These are phyloP conservation scores for Crambe crambe DNA, from an alignment of 37 sponge, comb jelly and placozoan species.

Conservation along the genomic window DNA sequence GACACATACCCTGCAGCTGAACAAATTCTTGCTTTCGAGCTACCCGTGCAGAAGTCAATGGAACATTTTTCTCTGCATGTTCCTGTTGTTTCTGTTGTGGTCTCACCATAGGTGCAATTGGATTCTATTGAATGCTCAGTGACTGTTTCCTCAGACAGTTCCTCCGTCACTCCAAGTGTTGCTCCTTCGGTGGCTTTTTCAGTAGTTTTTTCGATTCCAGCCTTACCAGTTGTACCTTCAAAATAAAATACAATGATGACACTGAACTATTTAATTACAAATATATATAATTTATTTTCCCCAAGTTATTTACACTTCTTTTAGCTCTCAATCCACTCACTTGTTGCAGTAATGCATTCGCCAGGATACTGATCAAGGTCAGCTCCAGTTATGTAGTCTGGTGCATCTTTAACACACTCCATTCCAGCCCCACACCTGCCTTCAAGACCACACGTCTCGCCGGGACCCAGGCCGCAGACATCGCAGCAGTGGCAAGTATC, in stretches of 20 bases:
- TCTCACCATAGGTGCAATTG: not conserved
- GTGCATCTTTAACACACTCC: not conserved
- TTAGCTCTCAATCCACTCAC: conserved; percentile 4
- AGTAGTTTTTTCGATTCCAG: too few species aligned
- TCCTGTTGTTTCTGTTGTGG: not conserved
- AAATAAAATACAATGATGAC: too few species aligned
- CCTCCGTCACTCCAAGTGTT: too few species aligned
- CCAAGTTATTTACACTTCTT: too few species aligned
- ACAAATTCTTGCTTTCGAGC: conserved; percentile 29
- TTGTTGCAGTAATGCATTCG: not conserved
- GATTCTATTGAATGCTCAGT: too few species aligned
- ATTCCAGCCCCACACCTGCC: conserved; percentile 26
- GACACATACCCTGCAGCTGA: conserved; percentile 40
- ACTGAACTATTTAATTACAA: too few species aligned
- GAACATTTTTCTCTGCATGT: conserved; percentile 22
- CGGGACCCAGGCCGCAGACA: conserved; percentile 32
- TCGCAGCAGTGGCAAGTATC: conserved; percentile 56
- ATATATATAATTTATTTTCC: too few species aligned
- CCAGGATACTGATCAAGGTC: not conserved
- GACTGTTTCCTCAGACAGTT: too few species aligned
- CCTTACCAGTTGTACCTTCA: too few species aligned
- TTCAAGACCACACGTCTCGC: conserved; percentile 13
- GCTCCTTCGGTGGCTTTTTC: too few species aligned
- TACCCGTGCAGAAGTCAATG: conserved; percentile 22
- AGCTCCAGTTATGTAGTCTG: not conserved